Conservation (phyloP, 2,797 vertebrate species). For the Spinibarbus caldwelli region DNA sequence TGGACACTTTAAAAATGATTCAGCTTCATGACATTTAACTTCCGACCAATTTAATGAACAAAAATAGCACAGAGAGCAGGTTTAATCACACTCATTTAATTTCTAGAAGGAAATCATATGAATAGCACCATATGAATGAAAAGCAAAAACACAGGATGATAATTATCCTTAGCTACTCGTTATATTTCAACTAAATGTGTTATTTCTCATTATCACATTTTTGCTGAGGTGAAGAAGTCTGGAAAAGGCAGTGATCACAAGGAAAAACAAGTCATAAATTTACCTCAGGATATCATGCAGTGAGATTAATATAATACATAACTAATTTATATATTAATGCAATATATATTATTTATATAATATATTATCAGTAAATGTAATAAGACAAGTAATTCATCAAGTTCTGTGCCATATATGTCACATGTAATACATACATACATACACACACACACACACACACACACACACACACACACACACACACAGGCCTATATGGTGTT, state of each 20-base stretch:
- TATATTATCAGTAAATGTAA: background rate
- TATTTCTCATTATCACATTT: constrained; percentile 14
- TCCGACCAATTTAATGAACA: background rate
- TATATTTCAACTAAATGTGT: constrained; percentile 24
- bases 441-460: no score
- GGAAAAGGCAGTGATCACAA: background rate
- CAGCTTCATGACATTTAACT: background rate
- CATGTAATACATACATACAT: no score
- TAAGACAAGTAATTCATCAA: background rate
- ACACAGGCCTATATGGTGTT: no score
- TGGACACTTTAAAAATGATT: background rate
- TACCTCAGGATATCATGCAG: background rate
- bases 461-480: no score
- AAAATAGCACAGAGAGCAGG: background rate
- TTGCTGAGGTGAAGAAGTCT: background rate
- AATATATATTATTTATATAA: background rate
- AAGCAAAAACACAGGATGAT: background rate
- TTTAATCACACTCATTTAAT: constrained; percentile 1
- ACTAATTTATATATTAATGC: background rate
- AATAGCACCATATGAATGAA: background rate
- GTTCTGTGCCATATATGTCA: background rate
- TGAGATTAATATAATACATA: background rate
- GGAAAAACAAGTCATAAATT: background rate
- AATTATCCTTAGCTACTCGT: background rate
- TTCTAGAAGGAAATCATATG: background rate